These are phyloP conservation scores for Ailuropoda melanoleuca DNA, from an alignment of 2,113 vertebrate species.

Conservation along the genomic window DNA sequence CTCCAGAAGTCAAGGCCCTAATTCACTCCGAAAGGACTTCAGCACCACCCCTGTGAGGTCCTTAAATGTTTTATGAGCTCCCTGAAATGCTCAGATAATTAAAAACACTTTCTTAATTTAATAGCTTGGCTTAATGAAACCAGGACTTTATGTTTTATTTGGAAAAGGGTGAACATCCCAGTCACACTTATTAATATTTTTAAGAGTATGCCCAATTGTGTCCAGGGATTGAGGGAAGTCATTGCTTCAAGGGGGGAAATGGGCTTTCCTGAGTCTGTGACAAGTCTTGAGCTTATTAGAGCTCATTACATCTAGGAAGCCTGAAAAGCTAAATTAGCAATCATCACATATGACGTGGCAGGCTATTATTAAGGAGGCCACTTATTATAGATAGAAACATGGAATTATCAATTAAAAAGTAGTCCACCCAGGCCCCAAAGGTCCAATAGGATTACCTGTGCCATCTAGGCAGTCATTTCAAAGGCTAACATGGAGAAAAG, in stretches of 20 bases:
- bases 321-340: slow-evolving; percentile 81
- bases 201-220: slow-evolving; percentile 72
- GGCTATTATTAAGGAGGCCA: slow-evolving; percentile 90
- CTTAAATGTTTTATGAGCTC: slow-evolving; percentile 85
- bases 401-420: slow-evolving; percentile 91
- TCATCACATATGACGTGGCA: slow-evolving; percentile 85
- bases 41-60: slow-evolving; percentile 79
- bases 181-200: slow-evolving; percentile 79
- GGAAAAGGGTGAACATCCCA: slow-evolving; percentile 75
- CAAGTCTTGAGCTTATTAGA: slow-evolving; percentile 69
- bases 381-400: slow-evolving; percentile 90
- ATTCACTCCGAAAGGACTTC: slow-evolving; percentile 82
- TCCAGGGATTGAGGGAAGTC: slow-evolving; percentile 62
- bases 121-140: slow-evolving; percentile 81
- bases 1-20: slow-evolving; percentile 71
- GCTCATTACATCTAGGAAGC: slow-evolving; percentile 73
- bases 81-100: slow-evolving; percentile 84
- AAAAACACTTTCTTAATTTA: slow-evolving; percentile 83
- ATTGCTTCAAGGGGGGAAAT: slow-evolving; percentile 61
- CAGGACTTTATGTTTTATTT: slow-evolving; percentile 79
- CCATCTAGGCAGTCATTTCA: slow-evolving; percentile 91
- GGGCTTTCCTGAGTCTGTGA: slow-evolving; percentile 43
- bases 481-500: slow-evolving; percentile 87
- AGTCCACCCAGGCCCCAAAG: slow-evolving; percentile 85
- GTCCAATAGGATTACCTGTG: slow-evolving; percentile 89